These are phyloP conservation scores for Chascanopsetta lugubris DNA, from an alignment of 2,113 vertebrate genomes.

Conservation along the genomic window DNA sequence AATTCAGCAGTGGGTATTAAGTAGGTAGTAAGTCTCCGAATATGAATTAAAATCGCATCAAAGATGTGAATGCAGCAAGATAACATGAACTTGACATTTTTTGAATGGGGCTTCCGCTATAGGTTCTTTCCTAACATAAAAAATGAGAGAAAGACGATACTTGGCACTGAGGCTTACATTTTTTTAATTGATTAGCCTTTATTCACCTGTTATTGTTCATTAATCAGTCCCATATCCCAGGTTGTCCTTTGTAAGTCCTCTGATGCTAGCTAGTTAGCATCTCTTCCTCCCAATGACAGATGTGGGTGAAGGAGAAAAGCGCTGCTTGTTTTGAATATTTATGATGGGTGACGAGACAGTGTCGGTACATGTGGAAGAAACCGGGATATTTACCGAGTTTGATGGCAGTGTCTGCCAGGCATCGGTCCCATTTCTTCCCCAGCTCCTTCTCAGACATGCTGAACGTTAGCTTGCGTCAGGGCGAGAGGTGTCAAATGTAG, in stretches of 20 bases:
- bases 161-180: rapidly evolving
- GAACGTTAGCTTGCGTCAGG: conserved; percentile 46
- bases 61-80: background rate
- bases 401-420: conserved; percentile 88
- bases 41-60: background rate
- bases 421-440: conserved; percentile 95
- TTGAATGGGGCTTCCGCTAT: background rate
- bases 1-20: no score
- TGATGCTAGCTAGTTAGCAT: conserved; percentile 69
- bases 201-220: background rate
- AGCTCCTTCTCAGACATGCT: conserved; percentile 91
- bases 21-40: no score
- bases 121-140: background rate
- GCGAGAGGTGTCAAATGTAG: conserved; percentile 44
- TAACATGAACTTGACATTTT: no score
- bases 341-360: background rate
- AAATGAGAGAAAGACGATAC: background rate
- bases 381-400: conserved; percentile 87
- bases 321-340: background rate
- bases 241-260: conserved; percentile 62
- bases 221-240: background rate
- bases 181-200: background rate
- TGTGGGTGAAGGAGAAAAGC: conserved; percentile 3
- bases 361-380: background rate
- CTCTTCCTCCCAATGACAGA: conserved; percentile 63